A percentile compares a stretch with the other conserved stretches of the same genome.
These are phyloP conservation scores for Rallus crepitans DNA, from an alignment of 2,797 vertebrate genomes.

Conservation along the genomic window DNA sequence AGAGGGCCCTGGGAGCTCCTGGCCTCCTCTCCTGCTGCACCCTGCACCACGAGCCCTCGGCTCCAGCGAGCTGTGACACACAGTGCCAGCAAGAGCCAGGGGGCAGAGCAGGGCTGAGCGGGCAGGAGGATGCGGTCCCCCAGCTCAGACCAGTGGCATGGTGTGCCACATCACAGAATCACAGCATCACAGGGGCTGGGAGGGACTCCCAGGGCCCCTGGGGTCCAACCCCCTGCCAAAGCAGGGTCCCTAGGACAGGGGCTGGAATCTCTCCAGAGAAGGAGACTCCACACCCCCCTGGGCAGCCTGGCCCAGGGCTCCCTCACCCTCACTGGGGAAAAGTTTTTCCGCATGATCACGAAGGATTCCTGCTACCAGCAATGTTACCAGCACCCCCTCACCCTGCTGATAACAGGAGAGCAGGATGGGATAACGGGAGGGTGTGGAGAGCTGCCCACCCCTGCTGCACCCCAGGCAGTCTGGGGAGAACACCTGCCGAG, in stretches of 20 bases:
- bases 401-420: too few species aligned
- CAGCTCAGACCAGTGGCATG: background rate
- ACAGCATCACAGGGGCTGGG: too few species aligned
- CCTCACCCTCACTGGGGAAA: too few species aligned
- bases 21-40: background rate
- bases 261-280: too few species aligned
- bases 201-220: too few species aligned
- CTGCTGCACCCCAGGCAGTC: background rate
- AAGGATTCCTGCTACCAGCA: background rate
- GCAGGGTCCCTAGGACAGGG: too few species aligned
- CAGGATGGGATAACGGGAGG: too few species aligned
- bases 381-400: background rate
- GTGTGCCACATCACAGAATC: too few species aligned
- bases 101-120: background rate
- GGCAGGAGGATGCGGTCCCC: background rate
- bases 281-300: too few species aligned
- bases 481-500: background rate
- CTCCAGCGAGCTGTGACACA: background rate
- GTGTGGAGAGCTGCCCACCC: background rate
- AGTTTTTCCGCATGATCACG: too few species aligned
- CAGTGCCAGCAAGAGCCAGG: rapidly evolving
- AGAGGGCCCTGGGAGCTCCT: background rate
- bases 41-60: background rate
- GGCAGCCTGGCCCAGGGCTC: too few species aligned
- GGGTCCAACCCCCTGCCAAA: too few species aligned